Base-by-base conservation (phyloP, 2,113 vertebrate genomes). In the Lagopus muta region DNA sequence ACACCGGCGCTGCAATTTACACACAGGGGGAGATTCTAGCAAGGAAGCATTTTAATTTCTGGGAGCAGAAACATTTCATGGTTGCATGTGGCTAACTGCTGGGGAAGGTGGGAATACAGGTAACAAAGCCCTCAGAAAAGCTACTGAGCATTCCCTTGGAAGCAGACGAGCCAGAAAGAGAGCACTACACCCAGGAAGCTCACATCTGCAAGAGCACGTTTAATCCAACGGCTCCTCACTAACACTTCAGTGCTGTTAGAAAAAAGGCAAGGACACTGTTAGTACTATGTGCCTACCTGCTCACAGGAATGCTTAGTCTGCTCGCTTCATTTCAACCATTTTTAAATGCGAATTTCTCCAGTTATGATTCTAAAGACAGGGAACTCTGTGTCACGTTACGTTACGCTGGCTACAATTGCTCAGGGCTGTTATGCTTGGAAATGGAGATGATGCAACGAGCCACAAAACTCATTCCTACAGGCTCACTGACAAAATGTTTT, bases 401-500 rank as follows among this genome's bases (percentile, higher is more conserved):
- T 61, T 78, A 64, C 3, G 65, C 52, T 54, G 81, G 86, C 77
- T 88, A 90, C 40, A 82, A 61, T 73, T 73, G 90, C 86, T 90
- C 22, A 3, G 36, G 40, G 78, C 20, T 66, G 91, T 83, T 94
- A 42, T n/a, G 73, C 67, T 92, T 95, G 81, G 91, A 93, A 92
- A 40, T 0, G 0, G 70, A 90, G 94, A 69, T 13, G 62, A 88
- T 76, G 61, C 2, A 7, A 90, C 45, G 64, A 90, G 77, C 84
- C 87, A 82, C 91, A 73, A 78, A 89, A 92, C 81, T 84, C 81
- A 86, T 84, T 93, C 92, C 86, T 75, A 48, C 58, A 84, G 70
- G 74, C 86, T 91, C 79, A 83, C 57, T 71, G 82, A 88, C 89
- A 85, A 94, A 75, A 61, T 4, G 0, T 74, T 93, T 95, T 88